Evolutionary conservation across 92 coral and sea anemone genomes (phyloP).

Genomic region (Zoanthus sociatus): DNA sequence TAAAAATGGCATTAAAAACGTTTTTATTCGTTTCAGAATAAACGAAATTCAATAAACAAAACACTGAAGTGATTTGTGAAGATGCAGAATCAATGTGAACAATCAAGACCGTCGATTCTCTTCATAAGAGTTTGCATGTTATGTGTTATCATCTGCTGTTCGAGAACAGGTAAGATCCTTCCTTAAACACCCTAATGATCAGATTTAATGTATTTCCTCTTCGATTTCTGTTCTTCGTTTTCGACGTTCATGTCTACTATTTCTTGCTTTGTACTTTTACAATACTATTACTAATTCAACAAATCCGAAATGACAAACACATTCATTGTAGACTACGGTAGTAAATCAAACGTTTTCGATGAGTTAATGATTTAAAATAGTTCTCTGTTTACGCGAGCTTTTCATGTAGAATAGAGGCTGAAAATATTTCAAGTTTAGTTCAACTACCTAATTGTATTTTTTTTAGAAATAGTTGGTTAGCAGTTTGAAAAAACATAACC

Average conservation of each 20-base stretch:
- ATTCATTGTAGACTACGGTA: background rate
- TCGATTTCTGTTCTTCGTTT: background rate
- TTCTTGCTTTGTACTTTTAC: background rate
- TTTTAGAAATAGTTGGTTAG: too few relatives aligned
- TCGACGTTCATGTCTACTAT: background rate
- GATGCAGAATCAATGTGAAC: background rate
- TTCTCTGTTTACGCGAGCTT: background rate
- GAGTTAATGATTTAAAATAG: background rate
- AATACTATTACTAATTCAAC: background rate
- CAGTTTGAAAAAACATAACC: too few relatives aligned
- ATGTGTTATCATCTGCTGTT: background rate
- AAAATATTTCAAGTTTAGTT: too few relatives aligned
- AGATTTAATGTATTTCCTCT: background rate
- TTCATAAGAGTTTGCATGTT: background rate
- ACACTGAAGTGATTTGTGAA: background rate
- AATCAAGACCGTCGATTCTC: background rate
- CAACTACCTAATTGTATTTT: too few relatives aligned
- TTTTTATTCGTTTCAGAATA: slow-evolving; percentile 10
- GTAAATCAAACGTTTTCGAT: background rate
- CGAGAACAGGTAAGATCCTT: background rate
- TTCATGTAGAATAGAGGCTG: too few relatives aligned
- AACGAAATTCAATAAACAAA: background rate
- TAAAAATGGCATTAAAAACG: background rate
- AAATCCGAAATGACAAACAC: background rate
- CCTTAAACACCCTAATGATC: background rate